A percentile compares a stretch with the other conserved stretches of the same genome.
Conservation (phyloP, 1,140 invertebrate species). For the Drosophila nannoptera region DNA sequence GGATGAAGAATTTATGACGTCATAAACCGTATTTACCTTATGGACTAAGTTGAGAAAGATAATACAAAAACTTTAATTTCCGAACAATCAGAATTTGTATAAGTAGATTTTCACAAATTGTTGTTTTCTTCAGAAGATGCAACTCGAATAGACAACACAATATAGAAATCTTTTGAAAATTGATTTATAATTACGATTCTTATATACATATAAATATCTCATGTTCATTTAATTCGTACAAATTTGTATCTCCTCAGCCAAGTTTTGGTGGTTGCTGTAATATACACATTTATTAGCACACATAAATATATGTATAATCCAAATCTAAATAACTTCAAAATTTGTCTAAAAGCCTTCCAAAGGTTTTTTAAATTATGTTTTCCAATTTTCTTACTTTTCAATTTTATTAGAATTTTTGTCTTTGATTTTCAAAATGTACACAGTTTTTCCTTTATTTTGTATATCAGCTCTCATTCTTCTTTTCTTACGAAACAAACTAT, state of each 20-base stretch:
- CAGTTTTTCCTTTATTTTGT: conserved; percentile 22
- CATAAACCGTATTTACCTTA: background rate
- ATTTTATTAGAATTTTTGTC: conserved; percentile 49
- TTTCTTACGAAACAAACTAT: conserved; percentile 30
- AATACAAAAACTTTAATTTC: background rate
- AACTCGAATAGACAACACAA: conserved; percentile 6
- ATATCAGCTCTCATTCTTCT: conserved; percentile 36
- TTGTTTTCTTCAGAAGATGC: background rate
- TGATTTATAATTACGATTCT: conserved; percentile 32
- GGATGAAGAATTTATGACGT: background rate
- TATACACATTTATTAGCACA: conserved; percentile 4
- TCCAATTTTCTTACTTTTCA: conserved; percentile 16
- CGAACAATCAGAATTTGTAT: background rate
- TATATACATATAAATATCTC: conserved; percentile 37
- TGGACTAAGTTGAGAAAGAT: no score
- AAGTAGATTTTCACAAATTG: background rate
- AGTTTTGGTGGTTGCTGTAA: conserved; percentile 36
- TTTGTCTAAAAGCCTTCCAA: conserved; percentile 39
- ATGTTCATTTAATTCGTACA: conserved; percentile 26
- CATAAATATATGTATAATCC: conserved; percentile 20
- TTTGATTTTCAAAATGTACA: conserved; percentile 50
- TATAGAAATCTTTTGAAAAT: conserved; percentile 22
- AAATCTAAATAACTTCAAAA: conserved; percentile 37
- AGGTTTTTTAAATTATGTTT: conserved; percentile 19
- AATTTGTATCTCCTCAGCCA: conserved; percentile 27